phyloP scores from a whole-genome alignment of 2,888 invertebrate genomes.

The Drosophila neonasuta region DNA sequence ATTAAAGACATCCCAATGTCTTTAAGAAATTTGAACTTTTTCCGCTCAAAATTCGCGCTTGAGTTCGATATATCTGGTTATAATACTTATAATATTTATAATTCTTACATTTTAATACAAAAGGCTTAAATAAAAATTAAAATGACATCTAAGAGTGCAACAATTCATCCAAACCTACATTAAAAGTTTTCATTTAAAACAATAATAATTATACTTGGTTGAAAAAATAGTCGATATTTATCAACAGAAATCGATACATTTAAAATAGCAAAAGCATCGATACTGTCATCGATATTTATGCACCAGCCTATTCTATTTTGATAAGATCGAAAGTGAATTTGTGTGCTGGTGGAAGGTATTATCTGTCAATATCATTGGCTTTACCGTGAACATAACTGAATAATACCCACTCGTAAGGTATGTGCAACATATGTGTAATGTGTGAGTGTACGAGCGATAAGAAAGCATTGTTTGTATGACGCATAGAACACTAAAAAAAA shows the following conservation, averaged over 20 bases:
- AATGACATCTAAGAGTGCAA: background rate
- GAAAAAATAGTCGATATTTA: background rate
- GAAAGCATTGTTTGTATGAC: conserved; percentile 45
- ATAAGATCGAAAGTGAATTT: conserved; percentile 11
- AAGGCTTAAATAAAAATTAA: background rate
- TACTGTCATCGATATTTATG: background rate
- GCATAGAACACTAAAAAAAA: conserved; percentile 35
- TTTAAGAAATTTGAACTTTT: too few species aligned
- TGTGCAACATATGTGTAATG: conserved; percentile 8
- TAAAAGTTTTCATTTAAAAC: background rate
- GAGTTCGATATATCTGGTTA: background rate
- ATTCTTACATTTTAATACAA: background rate
- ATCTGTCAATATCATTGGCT: background rate
- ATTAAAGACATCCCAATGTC: too few species aligned
- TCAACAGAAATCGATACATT: background rate
- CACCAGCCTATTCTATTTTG: background rate
- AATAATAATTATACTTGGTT: background rate
- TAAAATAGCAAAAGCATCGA: background rate
- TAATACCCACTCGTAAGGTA: background rate
- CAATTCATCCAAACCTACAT: too few species aligned
- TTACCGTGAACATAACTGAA: background rate
- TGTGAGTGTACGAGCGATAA: conserved; percentile 38
- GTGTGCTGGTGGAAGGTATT: background rate
- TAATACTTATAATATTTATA: background rate
- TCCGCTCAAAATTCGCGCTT: background rate